phyloP scores from a whole-genome alignment of 2,797 vertebrate species.

The Hozukius guyotensis region DNA sequence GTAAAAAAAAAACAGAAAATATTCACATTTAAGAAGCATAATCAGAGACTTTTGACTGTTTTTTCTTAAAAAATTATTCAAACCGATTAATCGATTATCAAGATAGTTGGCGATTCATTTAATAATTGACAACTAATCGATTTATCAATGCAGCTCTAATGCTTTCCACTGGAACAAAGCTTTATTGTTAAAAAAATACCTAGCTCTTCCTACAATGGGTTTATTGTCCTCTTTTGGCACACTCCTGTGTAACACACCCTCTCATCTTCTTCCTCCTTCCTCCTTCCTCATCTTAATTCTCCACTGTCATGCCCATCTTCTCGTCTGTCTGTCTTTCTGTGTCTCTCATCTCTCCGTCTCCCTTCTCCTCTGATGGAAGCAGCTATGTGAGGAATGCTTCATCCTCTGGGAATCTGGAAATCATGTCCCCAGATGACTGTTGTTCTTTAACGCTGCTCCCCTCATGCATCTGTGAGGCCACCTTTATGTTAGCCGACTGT shows the following conservation, averaged over 20 bases:
- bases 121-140: too few species aligned
- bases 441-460: slow-evolving; percentile 30
- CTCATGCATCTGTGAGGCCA: slow-evolving; percentile 13
- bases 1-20: too few species aligned
- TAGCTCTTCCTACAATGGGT: not conserved
- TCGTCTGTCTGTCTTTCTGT: not conserved
- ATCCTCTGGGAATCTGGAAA: slow-evolving; percentile 54
- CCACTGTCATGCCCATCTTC: slow-evolving; percentile 23
- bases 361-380: slow-evolving; percentile 37
- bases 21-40: too few species aligned
- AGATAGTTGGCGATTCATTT: rapidly evolving
- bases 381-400: slow-evolving; percentile 76
- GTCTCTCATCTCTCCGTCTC: slow-evolving; percentile 38
- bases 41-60: too few species aligned
- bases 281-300: slow-evolving; percentile 50
- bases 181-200: slow-evolving; percentile 11
- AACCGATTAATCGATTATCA: too few species aligned
- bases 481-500: slow-evolving; percentile 24
- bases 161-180: slow-evolving; percentile 2
- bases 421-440: slow-evolving; percentile 64
- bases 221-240: slow-evolving; percentile 32
- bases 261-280: slow-evolving; percentile 31
- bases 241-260: slow-evolving; percentile 21
- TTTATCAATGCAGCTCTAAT: too few species aligned
- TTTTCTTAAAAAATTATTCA: too few species aligned